Evolutionary conservation across 1,140 invertebrate genomes (phyloP).

Genomic region (Drosophila bipectinata): DNA sequence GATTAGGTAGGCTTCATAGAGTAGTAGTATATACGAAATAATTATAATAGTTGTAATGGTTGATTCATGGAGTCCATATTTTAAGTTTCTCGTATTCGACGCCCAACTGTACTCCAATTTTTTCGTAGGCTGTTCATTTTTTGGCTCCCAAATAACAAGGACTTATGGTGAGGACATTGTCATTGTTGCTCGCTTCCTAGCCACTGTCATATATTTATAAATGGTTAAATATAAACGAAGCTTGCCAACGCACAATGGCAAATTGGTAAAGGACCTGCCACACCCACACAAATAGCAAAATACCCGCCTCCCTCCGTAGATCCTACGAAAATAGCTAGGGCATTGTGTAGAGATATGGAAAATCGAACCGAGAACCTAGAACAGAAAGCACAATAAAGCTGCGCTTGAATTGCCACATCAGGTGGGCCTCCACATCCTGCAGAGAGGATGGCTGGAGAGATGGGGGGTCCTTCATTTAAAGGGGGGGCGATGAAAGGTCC

Average conservation of each 20-base stretch:
- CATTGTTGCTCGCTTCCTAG: constrained; percentile 37
- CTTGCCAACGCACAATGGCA: constrained; percentile 34
- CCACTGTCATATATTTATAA: constrained; percentile 45
- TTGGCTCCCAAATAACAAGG: constrained; percentile 43
- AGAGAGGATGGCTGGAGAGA: not conserved
- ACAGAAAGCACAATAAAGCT: constrained; percentile 56
- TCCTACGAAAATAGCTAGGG: constrained; percentile 51
- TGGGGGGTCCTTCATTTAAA: not conserved
- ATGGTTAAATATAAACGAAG: constrained; percentile 58
- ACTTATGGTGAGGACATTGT: constrained; percentile 44
- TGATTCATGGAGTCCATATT: too few species aligned
- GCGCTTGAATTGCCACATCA: constrained; percentile 64
- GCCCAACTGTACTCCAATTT: constrained; percentile 2
- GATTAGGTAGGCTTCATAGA: too few species aligned
- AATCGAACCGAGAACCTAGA: constrained; percentile 53
- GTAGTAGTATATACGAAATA: too few species aligned
- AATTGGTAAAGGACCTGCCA: constrained; percentile 32
- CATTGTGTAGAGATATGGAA: constrained; percentile 80
- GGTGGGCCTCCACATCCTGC: constrained; percentile 30
- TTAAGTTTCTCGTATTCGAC: not conserved
- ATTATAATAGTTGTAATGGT: too few species aligned
- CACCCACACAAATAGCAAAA: not conserved
- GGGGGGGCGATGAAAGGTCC: constrained; percentile 34
- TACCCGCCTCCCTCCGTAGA: constrained; percentile 8
- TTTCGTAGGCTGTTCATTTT: constrained; percentile 28